Evolutionary conservation across 2,888 invertebrate species (phyloP).

Genomic region (Drosophila colorata): DNA sequence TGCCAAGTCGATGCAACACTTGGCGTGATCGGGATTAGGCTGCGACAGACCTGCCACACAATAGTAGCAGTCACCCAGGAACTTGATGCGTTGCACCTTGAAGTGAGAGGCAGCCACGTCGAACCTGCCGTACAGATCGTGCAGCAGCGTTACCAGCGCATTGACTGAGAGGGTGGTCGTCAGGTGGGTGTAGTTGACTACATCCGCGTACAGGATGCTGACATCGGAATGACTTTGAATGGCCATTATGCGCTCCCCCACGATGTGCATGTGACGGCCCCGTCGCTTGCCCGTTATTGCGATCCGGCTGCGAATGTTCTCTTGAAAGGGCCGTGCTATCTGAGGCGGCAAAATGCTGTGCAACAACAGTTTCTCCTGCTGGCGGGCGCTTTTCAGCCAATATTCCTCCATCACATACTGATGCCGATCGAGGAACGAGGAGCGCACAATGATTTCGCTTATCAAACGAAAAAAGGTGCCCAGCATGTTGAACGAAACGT

Average conservation of each 20-base stretch:
- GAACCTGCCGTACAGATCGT: constrained; percentile 95
- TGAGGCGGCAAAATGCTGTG: constrained; percentile 94
- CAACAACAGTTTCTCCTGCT: constrained; percentile 86
- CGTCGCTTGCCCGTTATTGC: not conserved
- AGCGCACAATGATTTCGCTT: constrained; percentile 51
- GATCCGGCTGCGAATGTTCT: constrained; percentile 87
- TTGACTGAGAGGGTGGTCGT: constrained; percentile 93
- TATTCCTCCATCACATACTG: constrained; percentile 55
- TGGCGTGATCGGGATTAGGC: constrained; percentile 92
- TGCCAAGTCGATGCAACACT: constrained; percentile 94
- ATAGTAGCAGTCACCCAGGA: constrained; percentile 97
- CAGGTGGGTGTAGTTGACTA: constrained; percentile 93
- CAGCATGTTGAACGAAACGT: constrained; percentile 45
- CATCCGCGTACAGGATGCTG: constrained; percentile 95
- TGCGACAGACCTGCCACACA: constrained; percentile 94
- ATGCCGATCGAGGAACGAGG: constrained; percentile 64
- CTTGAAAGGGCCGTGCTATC: constrained; percentile 88
- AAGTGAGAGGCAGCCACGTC: constrained; percentile 94
- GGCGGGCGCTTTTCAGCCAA: constrained; percentile 34
- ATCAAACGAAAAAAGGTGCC: constrained; percentile 51
- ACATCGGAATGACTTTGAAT: constrained; percentile 94
- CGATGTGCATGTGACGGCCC: fast-evolving
- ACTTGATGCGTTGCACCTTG: constrained; percentile 94
- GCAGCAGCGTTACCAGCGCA: constrained; percentile 93
- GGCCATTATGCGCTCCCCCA: constrained; percentile 85